phyloP scores from a whole-genome alignment of 1,140 invertebrate genomes.

The Tribolium madens region DNA sequence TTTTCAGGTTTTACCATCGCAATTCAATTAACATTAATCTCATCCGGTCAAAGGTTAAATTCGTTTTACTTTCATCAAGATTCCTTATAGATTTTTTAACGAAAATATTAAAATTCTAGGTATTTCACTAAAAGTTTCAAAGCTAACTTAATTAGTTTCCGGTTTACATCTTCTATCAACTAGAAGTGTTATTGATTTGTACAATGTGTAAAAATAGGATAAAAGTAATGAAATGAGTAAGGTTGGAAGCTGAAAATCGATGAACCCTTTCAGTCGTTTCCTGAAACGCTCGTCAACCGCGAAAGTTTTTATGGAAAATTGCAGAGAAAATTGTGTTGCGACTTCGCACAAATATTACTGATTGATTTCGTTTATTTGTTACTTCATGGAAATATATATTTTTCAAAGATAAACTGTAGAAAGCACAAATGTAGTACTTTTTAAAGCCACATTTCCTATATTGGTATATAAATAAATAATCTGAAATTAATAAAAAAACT shows the following conservation, averaged over 20 bases:
- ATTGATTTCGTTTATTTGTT: constrained; percentile 29
- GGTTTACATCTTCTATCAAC: constrained; percentile 34
- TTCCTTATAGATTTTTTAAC: too few species aligned
- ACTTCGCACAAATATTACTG: constrained; percentile 27
- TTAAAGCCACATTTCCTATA: not conserved
- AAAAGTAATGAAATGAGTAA: constrained; percentile 34
- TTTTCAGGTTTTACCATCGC: not conserved
- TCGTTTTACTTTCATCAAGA: not conserved
- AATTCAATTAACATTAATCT: too few species aligned
- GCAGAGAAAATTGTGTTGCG: not conserved
- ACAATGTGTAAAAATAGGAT: constrained; percentile 31
- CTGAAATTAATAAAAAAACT: not conserved
- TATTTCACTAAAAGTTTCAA: too few species aligned
- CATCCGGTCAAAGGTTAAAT: not conserved
- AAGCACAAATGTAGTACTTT: not conserved
- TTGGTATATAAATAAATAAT: constrained; percentile 20
- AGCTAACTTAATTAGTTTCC: not conserved
- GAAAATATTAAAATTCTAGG: too few species aligned
- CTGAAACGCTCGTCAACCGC: constrained; percentile 31
- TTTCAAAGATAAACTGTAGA: constrained; percentile 30
- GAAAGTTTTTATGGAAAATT: constrained; percentile 26
- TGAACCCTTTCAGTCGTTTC: constrained; percentile 35
- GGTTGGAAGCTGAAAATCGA: constrained; percentile 35
- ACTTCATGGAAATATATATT: constrained; percentile 15
- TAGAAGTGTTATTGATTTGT: constrained; percentile 37